Base-by-base conservation (phyloP, 2,113 vertebrate species). In the Microcebus jonahi region DNA sequence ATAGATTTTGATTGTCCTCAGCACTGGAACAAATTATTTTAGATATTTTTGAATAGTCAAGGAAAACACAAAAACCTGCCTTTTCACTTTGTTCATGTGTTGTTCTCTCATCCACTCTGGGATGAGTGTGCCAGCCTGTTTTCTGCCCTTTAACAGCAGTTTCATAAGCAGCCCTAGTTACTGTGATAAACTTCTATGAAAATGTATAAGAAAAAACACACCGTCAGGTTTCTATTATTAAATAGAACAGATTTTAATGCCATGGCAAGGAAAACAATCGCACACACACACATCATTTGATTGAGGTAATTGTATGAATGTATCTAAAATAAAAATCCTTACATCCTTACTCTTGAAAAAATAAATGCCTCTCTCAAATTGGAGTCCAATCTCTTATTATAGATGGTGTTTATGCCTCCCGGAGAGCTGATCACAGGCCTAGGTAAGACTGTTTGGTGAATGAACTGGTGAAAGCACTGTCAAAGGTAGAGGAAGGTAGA, bases 141-240 rank as follows among this genome's bases (percentile, higher is more conserved):
- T 80, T 59, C 75, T 68, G 21, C 18, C 65, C 75, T 90, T 95
- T 87, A 92, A 65, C 6, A 88, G 27, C 27, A 96, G 50, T 23
- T 95, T 98, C 88, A 92, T 48, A 97, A 97, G 31, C 45, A 71
- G 0, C 87, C 67, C 65, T 93, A 68, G 31, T 70, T 92, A 92
- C 15, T 84, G 7, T 80, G 92, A 77, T 77, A 97, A 96, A 89
- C 48, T 82, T 88, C 86, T 68, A 79, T n/a, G 70, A 14, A 94
- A 93, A 45, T 96, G n/a, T 92, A 94, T 82, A 76, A 79, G 93
- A 36, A 97, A 48, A 97, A 95, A 81, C 0, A 88, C 0, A 68
- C 9, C 3, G 55, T 89, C 96, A 95, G 34, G 89, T 73, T 91
- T 90, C 50, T 95, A 70, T 94, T 97, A 97, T 98, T 97, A 97